Percentiles rank a stretch among this genome's conserved stretches.
Evolutionary conservation across 2,113 vertebrate species (phyloP).

Genomic region (Siphamia tubifer): DNA sequence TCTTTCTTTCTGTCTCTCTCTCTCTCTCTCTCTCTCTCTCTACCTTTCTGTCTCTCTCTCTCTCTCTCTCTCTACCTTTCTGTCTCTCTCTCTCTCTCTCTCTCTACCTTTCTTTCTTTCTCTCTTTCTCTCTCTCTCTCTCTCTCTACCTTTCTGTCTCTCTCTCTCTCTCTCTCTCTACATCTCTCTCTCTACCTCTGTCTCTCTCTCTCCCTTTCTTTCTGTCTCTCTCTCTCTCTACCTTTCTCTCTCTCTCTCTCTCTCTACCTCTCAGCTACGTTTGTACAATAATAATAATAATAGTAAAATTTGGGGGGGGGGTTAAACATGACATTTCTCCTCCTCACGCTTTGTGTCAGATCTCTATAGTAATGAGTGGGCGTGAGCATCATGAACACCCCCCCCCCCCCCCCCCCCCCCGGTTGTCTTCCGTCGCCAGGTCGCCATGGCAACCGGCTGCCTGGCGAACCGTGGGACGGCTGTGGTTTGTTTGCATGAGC

Average conservation of each 20-base stretch:
- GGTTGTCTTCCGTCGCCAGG: conserved; percentile 65
- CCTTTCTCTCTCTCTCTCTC: neutral
- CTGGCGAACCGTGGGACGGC: conserved; percentile 63
- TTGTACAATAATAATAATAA: conserved; percentile 31
- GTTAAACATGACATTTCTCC: conserved; percentile 54
- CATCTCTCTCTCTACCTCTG: neutral
- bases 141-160: no score
- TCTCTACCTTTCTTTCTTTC: conserved; percentile 16
- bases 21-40: no score
- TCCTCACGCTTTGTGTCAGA: conserved; percentile 41
- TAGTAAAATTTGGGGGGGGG: conserved; percentile 31
- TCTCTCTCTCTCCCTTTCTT: conserved; percentile 7
- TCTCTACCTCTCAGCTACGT: conserved; percentile 49
- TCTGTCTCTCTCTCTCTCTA: no score
- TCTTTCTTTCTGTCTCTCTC: no score
- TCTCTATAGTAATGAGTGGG: conserved; percentile 50
- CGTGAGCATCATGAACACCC: no score
- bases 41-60: no score
- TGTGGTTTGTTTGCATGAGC: conserved; percentile 72
- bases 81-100: no score
- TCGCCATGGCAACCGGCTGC: conserved; percentile 76
- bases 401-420: conserved; percentile 53
- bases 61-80: no score
- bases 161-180: no score
- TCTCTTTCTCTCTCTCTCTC: no score